Base-by-base conservation (phyloP, 2,113 vertebrate genomes). In the Cebidichthys violaceus region DNA sequence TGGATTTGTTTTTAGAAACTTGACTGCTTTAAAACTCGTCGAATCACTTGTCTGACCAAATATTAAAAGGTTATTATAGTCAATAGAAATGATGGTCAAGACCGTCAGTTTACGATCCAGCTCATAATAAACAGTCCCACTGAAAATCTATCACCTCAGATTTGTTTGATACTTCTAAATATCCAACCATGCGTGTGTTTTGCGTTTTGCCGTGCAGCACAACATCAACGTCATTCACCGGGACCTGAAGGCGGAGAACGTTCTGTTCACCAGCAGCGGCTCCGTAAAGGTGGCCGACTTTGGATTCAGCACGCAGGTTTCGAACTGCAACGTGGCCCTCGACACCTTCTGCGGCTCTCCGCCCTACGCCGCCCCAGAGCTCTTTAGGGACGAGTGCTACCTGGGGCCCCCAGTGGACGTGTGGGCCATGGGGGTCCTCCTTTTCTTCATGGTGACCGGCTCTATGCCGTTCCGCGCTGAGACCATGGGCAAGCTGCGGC, bases 311-410 rank as follows among this genome's bases (percentile, higher is more conserved):
- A 98, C 96, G 0, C 82, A 39, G 2, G 82, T 97, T n/a, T 95
- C 96, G 33, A 94, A 90, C 41, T 95, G 89, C 83, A 95, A 92
- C 24, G 90, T 96, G 82, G 89, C 92, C 50, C 90, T 99, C n/a
- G 97, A 96, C 91, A 99, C 98, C 1, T 99, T 97, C 91, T 99
- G 98, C 1, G 98, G 98, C 43, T 99, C 98, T 0, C 98, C 98
- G 1, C 97, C 97, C 9, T 99, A 99, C 0, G 98, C 98, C 0
- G 97, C 98, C 0, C 98, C 98, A 0, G 97, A 99, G 74, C 98
- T 99, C 54, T 98, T 99, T 92, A 89, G 91, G 27, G 97, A 99
- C 1, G 95, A 98, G 87, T 95, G 91, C 79, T 99, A 99, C 0
- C 59, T 96, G 0, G 97, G 98, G 0, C 65, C 96, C 35, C 96